Base-by-base conservation (phyloP, 92 coral and sea anemone genomes). In the Pocillopora meandrina region DNA sequence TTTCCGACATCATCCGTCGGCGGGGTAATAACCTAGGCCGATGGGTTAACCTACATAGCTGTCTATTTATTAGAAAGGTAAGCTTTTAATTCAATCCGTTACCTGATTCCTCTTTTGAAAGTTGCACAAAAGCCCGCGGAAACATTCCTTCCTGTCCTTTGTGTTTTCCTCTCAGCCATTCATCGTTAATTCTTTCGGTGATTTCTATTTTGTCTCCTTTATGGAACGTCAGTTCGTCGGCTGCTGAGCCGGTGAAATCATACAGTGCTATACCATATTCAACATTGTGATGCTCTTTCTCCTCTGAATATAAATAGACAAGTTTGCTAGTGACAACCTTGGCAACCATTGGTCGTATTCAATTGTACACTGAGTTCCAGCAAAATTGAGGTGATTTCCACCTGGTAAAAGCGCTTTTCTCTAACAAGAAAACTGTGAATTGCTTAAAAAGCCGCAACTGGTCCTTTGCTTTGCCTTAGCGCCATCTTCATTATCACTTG, bases 131-230 rank as follows among this genome's bases (percentile, higher is more conserved):
- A 65, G 87, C 79, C 15, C 87, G 69, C 47, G 99, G 99, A 57
- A 96, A 96, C 74, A 96, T 96, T 80, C 99, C 99, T 11, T 88
- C 79, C 57, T 82, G 74, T 23, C 91, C 91, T 19, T 74, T 74
- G 16, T 86, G 62, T n/a, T 69, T 85, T 20, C 99, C 99, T 72
- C 87, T 94, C 61, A 96, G 89, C 99, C 99, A 96, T 9, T 96
- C 99, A 63, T 87, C 92, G 63, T 89, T 91, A 33, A 96, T 86
- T 35, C 81, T 76, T 79, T 96, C 99, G 56, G 90, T 71, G 14
- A 96, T 81, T 20, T 84, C 88, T 65, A 96, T 85, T 12, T 82
- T 92, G 80, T 90, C 93, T 42, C 99, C 99, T 20, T 89, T 84
- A 58, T 33, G 56, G 61, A 96, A 89, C 70, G 92, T 83, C 71